Evolutionary conservation across 53 echinoderm and acorn worm genomes (phyloP).

Genomic region (Stichopus horrens): DNA sequence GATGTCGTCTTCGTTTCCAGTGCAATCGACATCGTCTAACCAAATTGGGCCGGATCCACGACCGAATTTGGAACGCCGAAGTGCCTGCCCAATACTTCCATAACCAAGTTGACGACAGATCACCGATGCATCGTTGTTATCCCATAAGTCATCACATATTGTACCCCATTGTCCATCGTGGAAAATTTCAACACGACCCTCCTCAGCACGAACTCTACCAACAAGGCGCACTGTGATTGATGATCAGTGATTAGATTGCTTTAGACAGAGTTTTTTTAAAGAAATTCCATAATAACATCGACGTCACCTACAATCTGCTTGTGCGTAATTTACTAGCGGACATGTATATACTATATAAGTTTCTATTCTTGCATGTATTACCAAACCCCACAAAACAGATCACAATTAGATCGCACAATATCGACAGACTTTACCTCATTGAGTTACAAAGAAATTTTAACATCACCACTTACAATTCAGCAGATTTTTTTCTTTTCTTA

Average conservation of each 20-base stretch:
- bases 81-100: background rate
- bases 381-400: background rate
- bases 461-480: background rate
- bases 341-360: background rate
- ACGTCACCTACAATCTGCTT: background rate
- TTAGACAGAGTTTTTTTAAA: background rate
- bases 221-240: background rate
- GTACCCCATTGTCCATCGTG: background rate
- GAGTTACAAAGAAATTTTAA: background rate
- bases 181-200: background rate
- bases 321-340: background rate
- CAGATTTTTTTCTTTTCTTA: no score
- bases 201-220: background rate
- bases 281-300: no score
- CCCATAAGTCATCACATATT: background rate
- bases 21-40: background rate
- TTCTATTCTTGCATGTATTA: background rate
- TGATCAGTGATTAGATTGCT: background rate
- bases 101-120: background rate
- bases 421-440: background rate
- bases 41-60: background rate
- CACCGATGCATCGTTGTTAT: background rate
- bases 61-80: background rate
- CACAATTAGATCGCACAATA: background rate
- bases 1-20: background rate